Evolutionary conservation across 2,888 invertebrate genomes (phyloP).

Genomic region (Helicoverpa assulta): DNA sequence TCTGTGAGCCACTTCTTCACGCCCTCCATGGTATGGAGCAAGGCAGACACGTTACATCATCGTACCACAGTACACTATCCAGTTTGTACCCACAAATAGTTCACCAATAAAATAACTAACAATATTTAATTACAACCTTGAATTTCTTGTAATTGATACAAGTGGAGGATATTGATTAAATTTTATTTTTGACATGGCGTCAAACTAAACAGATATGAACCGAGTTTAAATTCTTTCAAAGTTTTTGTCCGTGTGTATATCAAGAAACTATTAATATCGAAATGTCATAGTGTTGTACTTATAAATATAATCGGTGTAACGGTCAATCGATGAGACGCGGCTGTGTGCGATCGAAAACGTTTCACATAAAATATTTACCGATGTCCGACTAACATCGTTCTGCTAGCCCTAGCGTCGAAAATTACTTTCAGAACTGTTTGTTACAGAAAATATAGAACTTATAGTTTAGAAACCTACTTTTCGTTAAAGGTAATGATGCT

Average conservation of each 20-base stretch:
- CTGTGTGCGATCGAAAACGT: slow-evolving; percentile 67
- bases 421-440: slow-evolving; percentile 32
- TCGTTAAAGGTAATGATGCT: not conserved
- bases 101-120: slow-evolving; percentile 6
- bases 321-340: slow-evolving; percentile 54
- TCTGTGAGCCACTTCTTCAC: slow-evolving; percentile 79
- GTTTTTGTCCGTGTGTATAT: not conserved
- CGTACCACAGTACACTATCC: slow-evolving; percentile 6
- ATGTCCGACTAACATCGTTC: slow-evolving; percentile 75
- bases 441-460: slow-evolving; percentile 11
- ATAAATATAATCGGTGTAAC: slow-evolving; percentile 18
- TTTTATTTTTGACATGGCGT: not conserved
- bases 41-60: slow-evolving; percentile 21
- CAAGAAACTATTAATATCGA: slow-evolving; percentile 15
- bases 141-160: not conserved
- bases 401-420: slow-evolving; percentile 47
- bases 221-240: too few species aligned
- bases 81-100: slow-evolving; percentile 1
- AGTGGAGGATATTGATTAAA: not conserved
- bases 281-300: slow-evolving; percentile 29
- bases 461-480: slow-evolving; percentile 6
- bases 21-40: slow-evolving; percentile 75
- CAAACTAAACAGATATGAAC: too few species aligned
- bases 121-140: slow-evolving; percentile 6
- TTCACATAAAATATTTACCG: slow-evolving; percentile 81